phyloP scores from a whole-genome alignment of 1,140 invertebrate genomes.

The Papilio xuthus region DNA sequence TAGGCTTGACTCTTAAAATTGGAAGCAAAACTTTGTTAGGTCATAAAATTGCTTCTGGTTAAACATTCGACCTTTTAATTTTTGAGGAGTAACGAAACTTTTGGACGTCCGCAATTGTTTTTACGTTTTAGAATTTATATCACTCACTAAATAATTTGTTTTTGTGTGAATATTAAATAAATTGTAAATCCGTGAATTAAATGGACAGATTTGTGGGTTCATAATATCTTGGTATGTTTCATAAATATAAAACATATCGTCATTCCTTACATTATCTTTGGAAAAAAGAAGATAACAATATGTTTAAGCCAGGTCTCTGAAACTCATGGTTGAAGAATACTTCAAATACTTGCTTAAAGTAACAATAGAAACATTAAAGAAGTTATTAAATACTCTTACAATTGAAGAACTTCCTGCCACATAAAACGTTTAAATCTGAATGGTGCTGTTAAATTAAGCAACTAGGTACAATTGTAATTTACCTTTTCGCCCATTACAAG shows the following conservation, averaged over 20 bases:
- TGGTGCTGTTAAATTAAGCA: slow-evolving; percentile 13
- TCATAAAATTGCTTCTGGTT: neutral
- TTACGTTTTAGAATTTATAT: neutral
- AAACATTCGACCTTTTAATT: slow-evolving; percentile 2
- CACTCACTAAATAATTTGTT: neutral
- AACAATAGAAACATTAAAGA: slow-evolving; percentile 4
- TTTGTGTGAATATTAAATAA: neutral
- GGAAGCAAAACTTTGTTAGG: slow-evolving; percentile 11
- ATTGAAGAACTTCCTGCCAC: neutral
- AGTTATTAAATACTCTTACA: slow-evolving; percentile 3
- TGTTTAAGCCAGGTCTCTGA: too few species aligned
- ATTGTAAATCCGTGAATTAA: too few species aligned
- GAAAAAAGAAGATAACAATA: too few species aligned
- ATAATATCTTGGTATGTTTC: too few species aligned
- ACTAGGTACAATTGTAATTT: slow-evolving; percentile 27
- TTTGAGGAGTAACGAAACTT: neutral
- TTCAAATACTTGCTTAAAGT: neutral
- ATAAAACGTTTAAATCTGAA: slow-evolving; percentile 19
- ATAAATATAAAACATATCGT: too few species aligned
- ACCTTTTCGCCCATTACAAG: slow-evolving; percentile 58
- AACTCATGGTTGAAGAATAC: neutral
- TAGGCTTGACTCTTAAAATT: slow-evolving; percentile 3
- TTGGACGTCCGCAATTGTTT: neutral
- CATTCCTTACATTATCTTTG: too few species aligned
- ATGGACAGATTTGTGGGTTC: too few species aligned